These are phyloP conservation scores for Spongilla lacustris DNA, from an alignment of 37 sponge, comb jelly and placozoan genomes.

Conservation along the genomic window DNA sequence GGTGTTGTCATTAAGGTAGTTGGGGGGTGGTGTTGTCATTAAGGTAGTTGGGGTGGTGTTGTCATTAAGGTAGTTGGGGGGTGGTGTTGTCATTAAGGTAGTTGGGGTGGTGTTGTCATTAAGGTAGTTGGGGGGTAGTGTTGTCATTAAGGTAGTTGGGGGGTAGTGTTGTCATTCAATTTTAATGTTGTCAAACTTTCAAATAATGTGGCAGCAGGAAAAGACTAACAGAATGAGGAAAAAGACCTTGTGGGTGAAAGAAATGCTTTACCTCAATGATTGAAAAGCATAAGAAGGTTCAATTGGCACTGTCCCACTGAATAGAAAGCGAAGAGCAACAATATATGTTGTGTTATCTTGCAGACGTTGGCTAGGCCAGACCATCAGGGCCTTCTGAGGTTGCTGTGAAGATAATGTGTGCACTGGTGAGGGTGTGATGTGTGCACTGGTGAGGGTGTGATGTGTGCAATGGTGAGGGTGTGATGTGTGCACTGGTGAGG, in stretches of 20 bases:
- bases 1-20: too few relatives aligned
- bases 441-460: not conserved
- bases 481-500: not conserved
- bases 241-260: not conserved
- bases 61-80: too few relatives aligned
- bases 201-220: too few relatives aligned
- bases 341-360: constrained; percentile 54
- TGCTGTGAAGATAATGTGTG: not conserved
- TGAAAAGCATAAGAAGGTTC: constrained; percentile 55
- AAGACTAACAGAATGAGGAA: too few relatives aligned
- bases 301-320: constrained; percentile 13
- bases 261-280: constrained; percentile 50
- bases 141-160: too few relatives aligned
- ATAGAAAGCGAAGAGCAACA: constrained; percentile 61
- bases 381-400: constrained; percentile 45
- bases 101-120: too few relatives aligned
- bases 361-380: constrained; percentile 70
- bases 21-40: too few relatives aligned
- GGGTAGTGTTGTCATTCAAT: too few relatives aligned
- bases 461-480: not conserved
- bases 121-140: too few relatives aligned
- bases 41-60: too few relatives aligned
- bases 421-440: not conserved
- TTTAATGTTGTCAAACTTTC: too few relatives aligned
- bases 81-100: too few relatives aligned